Percentiles rank a stretch among this genome's conserved stretches.
Evolutionary conservation across 2,113 vertebrate genomes (phyloP).

Genomic region (Mesocricetus auratus): DNA sequence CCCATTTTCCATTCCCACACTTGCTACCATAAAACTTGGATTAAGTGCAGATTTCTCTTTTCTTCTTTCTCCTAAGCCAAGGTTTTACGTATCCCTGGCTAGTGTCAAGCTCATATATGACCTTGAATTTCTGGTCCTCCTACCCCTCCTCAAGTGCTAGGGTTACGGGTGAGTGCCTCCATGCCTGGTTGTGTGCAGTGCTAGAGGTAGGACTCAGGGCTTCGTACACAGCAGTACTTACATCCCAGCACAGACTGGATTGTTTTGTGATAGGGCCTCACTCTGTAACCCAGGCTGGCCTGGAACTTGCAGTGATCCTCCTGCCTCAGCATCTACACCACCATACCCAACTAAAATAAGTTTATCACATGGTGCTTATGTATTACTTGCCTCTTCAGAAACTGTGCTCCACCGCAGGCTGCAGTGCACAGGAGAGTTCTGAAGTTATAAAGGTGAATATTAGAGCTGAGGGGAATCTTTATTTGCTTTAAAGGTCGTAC

Average conservation of each 20-base stretch:
- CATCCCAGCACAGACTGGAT: neutral
- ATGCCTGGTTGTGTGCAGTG: neutral
- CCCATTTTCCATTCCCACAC: neutral
- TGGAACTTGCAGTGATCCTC: no score
- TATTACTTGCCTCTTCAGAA: slow-evolving; percentile 37
- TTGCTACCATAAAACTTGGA: slow-evolving; percentile 4
- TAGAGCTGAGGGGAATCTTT: neutral
- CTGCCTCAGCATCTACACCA: neutral
- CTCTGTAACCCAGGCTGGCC: neutral
- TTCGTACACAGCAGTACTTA: neutral
- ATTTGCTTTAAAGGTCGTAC: neutral
- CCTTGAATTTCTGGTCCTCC: neutral
- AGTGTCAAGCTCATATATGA: neutral
- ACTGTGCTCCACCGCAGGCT: neutral
- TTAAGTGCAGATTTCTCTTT: neutral
- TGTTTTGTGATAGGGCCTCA: neutral
- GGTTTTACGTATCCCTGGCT: neutral
- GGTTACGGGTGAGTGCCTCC: neutral
- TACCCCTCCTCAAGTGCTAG: neutral
- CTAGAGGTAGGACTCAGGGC: neutral
- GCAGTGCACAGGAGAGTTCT: neutral
- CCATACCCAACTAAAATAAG: neutral
- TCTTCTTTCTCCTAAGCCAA: neutral
- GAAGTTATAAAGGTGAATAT: neutral
- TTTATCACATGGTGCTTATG: neutral